These are phyloP conservation scores for Diuraphis noxia DNA, from an alignment of 1,140 invertebrate genomes.

Conservation along the genomic window DNA sequence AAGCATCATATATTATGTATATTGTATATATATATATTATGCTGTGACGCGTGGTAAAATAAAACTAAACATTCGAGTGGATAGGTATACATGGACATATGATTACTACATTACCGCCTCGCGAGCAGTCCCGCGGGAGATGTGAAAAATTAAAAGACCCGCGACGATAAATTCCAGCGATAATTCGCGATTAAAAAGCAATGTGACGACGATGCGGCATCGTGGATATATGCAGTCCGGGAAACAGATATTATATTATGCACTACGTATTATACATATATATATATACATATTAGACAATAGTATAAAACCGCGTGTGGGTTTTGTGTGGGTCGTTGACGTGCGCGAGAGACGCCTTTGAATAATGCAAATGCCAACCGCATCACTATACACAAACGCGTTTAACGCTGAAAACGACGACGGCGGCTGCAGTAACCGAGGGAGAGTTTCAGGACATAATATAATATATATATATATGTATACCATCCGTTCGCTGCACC, in stretches of 20 bases:
- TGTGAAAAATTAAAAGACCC: background rate
- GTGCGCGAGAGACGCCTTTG: slow-evolving; percentile 47
- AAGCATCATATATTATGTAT: background rate
- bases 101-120: too few species aligned
- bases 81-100: too few species aligned
- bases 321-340: background rate
- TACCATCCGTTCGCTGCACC: background rate
- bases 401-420: background rate
- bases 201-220: background rate
- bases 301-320: background rate
- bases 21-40: background rate
- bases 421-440: too few species aligned
- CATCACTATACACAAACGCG: too few species aligned
- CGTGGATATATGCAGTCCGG: background rate
- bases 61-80: background rate
- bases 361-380: slow-evolving; percentile 26
- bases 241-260: background rate
- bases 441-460: background rate
- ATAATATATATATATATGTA: background rate
- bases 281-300: background rate
- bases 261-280: background rate
- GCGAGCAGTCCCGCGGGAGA: background rate
- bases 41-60: background rate
- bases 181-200: slow-evolving; percentile 36
- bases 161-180: background rate